Evolutionary conservation across 2,797 vertebrate species (phyloP).

Genomic region (Characodon lateralis): DNA sequence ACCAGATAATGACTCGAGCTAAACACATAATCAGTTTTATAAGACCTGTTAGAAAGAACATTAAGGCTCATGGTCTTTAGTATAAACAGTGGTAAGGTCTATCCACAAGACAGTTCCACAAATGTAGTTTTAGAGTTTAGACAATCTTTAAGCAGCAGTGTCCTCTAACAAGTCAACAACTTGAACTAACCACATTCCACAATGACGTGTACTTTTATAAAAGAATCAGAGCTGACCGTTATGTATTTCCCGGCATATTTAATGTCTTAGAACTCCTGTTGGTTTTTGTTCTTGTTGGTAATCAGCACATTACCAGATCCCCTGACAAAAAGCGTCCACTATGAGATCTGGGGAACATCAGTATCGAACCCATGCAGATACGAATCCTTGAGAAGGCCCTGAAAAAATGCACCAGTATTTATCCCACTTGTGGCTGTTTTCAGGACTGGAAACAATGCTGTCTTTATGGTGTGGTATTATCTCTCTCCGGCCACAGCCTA

Average conservation of each 20-base stretch:
- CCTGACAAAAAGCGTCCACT: conserved; percentile 33
- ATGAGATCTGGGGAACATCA: conserved; percentile 55
- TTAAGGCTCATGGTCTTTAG: too few relatives aligned
- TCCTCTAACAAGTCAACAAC: too few relatives aligned
- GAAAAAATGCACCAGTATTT: conserved; percentile 67
- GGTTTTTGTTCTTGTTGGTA: conserved; percentile 8
- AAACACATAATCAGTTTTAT: too few relatives aligned
- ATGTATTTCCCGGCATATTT: too few relatives aligned
- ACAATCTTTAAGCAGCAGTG: too few relatives aligned
- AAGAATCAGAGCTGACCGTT: not conserved
- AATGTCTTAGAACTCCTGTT: not conserved
- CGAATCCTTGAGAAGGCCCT: conserved; percentile 55
- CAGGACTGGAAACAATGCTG: conserved; percentile 66
- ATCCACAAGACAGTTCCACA: too few relatives aligned
- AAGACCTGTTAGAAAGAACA: too few relatives aligned
- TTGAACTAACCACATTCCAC: too few relatives aligned
- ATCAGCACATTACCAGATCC: conserved; percentile 16
- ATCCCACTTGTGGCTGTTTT: conserved; percentile 74
- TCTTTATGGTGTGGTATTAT: conserved; percentile 77
- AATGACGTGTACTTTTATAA: too few relatives aligned
- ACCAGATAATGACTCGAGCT: too few relatives aligned
- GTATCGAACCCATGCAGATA: conserved; percentile 56
- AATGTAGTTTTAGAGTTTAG: too few relatives aligned
- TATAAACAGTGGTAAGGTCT: too few relatives aligned
- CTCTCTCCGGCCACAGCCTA: conserved; percentile 67